phyloP scores from a whole-genome alignment of 2,113 vertebrate genomes.

The Taxidea taxus region DNA sequence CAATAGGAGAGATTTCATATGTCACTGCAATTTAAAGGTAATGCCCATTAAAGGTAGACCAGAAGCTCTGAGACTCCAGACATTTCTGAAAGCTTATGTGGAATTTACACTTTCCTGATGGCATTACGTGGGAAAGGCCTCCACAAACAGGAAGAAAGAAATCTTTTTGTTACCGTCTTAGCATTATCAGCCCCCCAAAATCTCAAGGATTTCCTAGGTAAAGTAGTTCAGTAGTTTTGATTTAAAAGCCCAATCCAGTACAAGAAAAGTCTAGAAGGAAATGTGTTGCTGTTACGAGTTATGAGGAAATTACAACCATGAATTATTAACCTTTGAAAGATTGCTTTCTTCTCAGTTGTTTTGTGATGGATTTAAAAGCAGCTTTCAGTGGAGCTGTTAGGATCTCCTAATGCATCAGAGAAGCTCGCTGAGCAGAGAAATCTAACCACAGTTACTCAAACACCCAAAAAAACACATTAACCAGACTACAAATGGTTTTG shows the following conservation, averaged over 20 bases:
- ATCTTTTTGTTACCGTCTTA: conserved; percentile 30
- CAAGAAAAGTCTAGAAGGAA: conserved; percentile 52
- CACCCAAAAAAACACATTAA: not conserved
- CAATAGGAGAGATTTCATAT: not conserved
- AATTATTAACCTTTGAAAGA: conserved; percentile 67
- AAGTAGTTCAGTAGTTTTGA: conserved; percentile 47
- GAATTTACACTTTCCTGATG: conserved; percentile 20
- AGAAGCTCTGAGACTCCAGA: not conserved
- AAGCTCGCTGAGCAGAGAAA: conserved; percentile 26
- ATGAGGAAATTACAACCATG: conserved; percentile 52
- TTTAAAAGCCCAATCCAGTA: conserved; percentile 46
- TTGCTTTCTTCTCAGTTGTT: conserved; percentile 43
- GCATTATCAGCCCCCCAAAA: conserved; percentile 16
- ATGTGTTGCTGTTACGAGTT: conserved; percentile 28
- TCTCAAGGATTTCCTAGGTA: conserved; percentile 40
- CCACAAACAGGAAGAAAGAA: conserved; percentile 8
- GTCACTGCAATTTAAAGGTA: not conserved
- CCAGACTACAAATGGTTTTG: not conserved
- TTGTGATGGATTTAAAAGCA: conserved; percentile 42
- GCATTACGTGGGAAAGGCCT: conserved; percentile 1
- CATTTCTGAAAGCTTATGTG: not conserved
- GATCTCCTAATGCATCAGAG: conserved; percentile 38
- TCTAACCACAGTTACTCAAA: conserved; percentile 21
- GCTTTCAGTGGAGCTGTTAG: conserved; percentile 42
- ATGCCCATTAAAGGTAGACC: not conserved